Conservation (phyloP, 2,888 invertebrate genomes). For the Ariolimax columbianus region DNA sequence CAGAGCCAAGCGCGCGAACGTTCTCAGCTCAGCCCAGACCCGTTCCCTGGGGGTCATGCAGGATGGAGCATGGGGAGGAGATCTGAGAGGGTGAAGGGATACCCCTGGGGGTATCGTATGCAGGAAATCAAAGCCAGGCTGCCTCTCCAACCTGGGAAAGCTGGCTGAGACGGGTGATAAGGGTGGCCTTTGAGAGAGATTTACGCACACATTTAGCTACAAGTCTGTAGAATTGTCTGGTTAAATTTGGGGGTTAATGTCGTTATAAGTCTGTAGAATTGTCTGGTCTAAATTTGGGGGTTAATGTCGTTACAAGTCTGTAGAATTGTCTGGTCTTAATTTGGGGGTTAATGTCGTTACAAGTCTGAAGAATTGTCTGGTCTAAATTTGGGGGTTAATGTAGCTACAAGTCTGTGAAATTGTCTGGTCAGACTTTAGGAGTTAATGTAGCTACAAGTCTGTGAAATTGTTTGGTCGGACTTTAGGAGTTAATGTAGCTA, state of each 20-base stretch:
- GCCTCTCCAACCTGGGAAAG: neutral
- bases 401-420: too few species aligned
- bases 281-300: neutral
- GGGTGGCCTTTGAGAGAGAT: conserved; percentile 32
- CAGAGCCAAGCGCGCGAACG: conserved; percentile 6
- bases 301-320: too few species aligned
- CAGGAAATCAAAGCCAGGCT: conserved; percentile 5
- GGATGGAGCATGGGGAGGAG: neutral
- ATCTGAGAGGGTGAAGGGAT: conserved; percentile 1
- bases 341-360: too few species aligned
- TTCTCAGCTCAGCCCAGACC: conserved; percentile 10
- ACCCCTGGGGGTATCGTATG: conserved; percentile 18
- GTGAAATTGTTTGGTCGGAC: too few species aligned
- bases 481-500: too few species aligned
- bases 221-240: neutral
- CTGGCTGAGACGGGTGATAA: conserved; percentile 2
- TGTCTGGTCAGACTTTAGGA: too few species aligned
- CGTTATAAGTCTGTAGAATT: too few species aligned
- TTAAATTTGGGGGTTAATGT: neutral
- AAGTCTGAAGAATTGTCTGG: too few species aligned
- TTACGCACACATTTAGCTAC: conserved; percentile 16
- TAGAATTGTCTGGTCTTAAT: too few species aligned
- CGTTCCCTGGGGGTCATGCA: conserved; percentile 13
- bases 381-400: too few species aligned
- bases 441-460: too few species aligned